Evolutionary conservation across 2,888 invertebrate species (phyloP).

Genomic region (Agrochola lychnidis): DNA sequence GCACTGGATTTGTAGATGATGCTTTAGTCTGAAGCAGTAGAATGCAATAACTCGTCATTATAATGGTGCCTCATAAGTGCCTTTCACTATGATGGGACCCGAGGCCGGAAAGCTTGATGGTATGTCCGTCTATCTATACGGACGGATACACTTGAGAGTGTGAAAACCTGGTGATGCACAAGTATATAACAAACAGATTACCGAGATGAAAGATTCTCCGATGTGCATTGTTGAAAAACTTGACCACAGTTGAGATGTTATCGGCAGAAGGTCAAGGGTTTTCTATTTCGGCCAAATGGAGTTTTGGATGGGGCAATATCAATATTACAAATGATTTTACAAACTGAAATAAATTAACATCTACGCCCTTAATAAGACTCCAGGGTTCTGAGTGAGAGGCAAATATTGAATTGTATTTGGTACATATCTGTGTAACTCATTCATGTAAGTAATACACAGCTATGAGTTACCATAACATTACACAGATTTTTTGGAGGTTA

Average conservation of each 20-base stretch:
- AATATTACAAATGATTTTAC: conserved; percentile 67
- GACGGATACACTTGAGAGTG: conserved; percentile 88
- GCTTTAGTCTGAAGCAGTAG: conserved; percentile 86
- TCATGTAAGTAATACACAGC: conserved; percentile 87
- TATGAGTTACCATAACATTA: conserved; percentile 84
- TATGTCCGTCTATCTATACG: conserved; percentile 87
- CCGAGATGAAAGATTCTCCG: conserved; percentile 69
- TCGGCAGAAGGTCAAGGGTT: conserved; percentile 90
- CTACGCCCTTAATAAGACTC: conserved; percentile 87
- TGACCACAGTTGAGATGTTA: conserved; percentile 86
- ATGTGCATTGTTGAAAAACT: conserved; percentile 90
- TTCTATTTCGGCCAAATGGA: conserved; percentile 90
- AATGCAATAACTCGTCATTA: conserved; percentile 91
- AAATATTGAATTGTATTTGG: conserved; percentile 83
- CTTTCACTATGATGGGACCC: conserved; percentile 90
- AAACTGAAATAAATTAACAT: conserved; percentile 71
- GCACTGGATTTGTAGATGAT: conserved; percentile 87
- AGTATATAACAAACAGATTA: conserved; percentile 67
- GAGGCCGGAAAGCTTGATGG: conserved; percentile 90
- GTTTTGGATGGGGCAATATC: conserved; percentile 85
- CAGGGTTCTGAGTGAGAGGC: conserved; percentile 90
- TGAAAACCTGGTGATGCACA: conserved; percentile 91
- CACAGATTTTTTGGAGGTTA: conserved; percentile 63
- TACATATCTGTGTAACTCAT: conserved; percentile 86
- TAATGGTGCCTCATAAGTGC: conserved; percentile 90